These are phyloP conservation scores for Crocuta crocuta DNA, from an alignment of 2,113 vertebrate species.

Conservation along the genomic window DNA sequence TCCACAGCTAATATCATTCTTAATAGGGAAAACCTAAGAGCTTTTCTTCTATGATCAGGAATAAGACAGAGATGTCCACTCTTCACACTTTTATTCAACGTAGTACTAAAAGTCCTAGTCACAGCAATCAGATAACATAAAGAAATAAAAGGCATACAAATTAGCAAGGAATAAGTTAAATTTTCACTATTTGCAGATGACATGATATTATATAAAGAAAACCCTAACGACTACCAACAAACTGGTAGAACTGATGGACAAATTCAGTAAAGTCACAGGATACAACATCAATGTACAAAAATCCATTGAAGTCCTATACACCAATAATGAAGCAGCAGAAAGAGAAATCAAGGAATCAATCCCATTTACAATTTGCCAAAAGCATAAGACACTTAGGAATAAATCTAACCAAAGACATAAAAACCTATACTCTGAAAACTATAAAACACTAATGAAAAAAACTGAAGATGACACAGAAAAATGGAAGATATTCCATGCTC, in stretches of 20 bases:
- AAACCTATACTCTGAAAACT: neutral
- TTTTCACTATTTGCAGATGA: neutral
- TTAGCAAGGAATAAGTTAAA: neutral
- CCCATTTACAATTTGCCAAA: neutral
- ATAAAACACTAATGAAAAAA: neutral
- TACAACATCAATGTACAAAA: neutral
- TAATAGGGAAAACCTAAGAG: neutral
- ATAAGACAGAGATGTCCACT: neutral
- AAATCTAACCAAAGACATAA: neutral
- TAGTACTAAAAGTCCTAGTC: neutral
- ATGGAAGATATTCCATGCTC: neutral
- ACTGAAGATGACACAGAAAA: neutral
- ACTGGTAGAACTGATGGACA: neutral
- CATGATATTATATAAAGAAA: neutral
- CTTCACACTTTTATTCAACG: neutral
- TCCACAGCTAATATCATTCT: neutral
- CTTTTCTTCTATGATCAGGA: neutral
- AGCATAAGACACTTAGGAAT: neutral
- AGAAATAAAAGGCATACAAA: neutral
- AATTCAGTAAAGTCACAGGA: neutral
- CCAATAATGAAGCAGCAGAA: neutral
- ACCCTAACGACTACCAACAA: neutral
- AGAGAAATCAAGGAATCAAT: neutral
- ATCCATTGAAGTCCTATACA: neutral
- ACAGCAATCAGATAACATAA: neutral